phyloP scores from a whole-genome alignment of 1,140 invertebrate species.

The Apis florea region DNA sequence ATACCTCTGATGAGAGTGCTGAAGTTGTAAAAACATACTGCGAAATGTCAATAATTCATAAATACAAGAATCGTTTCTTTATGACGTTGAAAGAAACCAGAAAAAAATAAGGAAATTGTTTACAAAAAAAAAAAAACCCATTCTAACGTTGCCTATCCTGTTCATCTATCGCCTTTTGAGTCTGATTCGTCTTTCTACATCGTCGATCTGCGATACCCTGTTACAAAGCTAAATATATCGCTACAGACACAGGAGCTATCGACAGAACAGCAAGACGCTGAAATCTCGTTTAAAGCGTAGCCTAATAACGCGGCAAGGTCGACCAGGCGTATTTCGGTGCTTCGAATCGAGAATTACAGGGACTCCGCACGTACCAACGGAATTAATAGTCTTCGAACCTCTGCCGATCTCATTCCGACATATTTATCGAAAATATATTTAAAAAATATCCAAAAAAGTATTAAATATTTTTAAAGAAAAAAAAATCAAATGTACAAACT shows the following conservation, averaged over 20 bases:
- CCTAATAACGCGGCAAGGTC: slow-evolving; percentile 62
- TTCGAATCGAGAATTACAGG: slow-evolving; percentile 39
- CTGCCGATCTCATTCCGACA: slow-evolving; percentile 1
- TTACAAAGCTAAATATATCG: slow-evolving; percentile 61
- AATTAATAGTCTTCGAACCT: slow-evolving; percentile 20
- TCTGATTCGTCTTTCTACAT: slow-evolving; percentile 20
- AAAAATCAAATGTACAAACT: too few species aligned
- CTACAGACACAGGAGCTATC: slow-evolving; percentile 51
- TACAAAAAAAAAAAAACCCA: background rate
- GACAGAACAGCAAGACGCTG: slow-evolving; percentile 51
- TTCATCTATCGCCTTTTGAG: slow-evolving; percentile 17
- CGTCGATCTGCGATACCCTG: slow-evolving; percentile 45
- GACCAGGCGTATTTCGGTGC: slow-evolving; percentile 52
- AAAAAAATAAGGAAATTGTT: background rate
- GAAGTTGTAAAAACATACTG: background rate
- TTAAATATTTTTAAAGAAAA: too few species aligned
- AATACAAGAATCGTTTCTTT: background rate
- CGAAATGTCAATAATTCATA: background rate
- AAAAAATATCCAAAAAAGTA: background rate
- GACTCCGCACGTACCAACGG: background rate
- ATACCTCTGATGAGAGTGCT: background rate
- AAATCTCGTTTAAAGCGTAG: slow-evolving; percentile 57
- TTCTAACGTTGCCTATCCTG: background rate
- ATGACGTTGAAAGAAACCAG: background rate
- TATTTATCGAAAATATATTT: background rate